A percentile compares a stretch with the other conserved stretches of the same genome.
These are phyloP conservation scores for Hypsibius dujardini DNA, from an alignment of 1,140 invertebrate species.

Conservation along the genomic window DNA sequence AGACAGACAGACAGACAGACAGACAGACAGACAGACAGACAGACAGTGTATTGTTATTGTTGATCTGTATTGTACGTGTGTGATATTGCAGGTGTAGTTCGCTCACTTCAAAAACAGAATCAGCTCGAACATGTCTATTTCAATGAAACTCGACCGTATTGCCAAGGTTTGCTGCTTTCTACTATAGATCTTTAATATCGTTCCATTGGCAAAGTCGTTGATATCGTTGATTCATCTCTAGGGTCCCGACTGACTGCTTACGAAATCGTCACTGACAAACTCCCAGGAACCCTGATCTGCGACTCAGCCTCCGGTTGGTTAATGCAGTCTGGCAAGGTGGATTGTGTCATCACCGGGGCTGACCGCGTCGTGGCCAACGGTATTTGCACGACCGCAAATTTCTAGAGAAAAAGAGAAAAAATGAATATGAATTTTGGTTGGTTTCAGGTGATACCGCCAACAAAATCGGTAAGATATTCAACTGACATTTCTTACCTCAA, in stretches of 20 bases:
- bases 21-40: too few relatives aligned
- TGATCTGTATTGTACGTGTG: not conserved
- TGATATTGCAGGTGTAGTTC: constrained; percentile 50
- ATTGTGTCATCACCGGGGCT: constrained; percentile 47
- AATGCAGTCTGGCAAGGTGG: constrained; percentile 47
- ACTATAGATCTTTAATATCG: not conserved
- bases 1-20: too few relatives aligned
- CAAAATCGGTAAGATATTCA: constrained; percentile 55
- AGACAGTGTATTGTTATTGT: too few relatives aligned
- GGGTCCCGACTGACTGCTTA: constrained; percentile 71
- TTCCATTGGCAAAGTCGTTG: not conserved
- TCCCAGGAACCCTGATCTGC: constrained; percentile 77
- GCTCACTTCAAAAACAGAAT: constrained; percentile 50
- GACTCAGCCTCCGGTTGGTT: constrained; percentile 83
- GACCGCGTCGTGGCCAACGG: constrained; percentile 71
- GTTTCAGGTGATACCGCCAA: constrained; percentile 78
- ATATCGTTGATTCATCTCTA: not conserved
- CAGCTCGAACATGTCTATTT: constrained; percentile 70
- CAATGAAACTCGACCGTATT: constrained; percentile 93
- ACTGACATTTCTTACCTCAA: too few relatives aligned
- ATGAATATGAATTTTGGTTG: too few relatives aligned
- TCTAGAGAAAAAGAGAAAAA: too few relatives aligned
- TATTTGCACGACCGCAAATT: too few relatives aligned
- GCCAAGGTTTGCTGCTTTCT: constrained; percentile 51
- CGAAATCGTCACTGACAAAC: constrained; percentile 78